A percentile compares a stretch with the other conserved stretches of the same genome.
Conservation (phyloP, 2,113 vertebrate genomes). For the Peromyscus leucopus region DNA sequence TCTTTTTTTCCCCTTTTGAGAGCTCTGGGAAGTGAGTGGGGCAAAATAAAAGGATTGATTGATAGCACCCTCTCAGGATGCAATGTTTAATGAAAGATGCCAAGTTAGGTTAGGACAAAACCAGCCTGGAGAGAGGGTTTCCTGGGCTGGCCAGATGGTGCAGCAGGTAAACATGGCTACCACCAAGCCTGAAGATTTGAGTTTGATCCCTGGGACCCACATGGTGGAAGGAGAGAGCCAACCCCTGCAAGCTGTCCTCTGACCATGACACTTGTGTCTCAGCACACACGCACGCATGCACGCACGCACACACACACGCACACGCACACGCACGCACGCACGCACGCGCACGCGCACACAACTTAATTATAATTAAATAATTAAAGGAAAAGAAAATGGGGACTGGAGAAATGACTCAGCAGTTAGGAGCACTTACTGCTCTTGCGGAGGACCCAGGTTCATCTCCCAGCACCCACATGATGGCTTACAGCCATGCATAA, state of each 20-base stretch:
- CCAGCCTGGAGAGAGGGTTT: constrained; percentile 6
- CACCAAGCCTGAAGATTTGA: too few relatives aligned
- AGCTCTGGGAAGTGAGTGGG: neutral
- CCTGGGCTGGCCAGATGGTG: neutral
- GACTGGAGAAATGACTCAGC: neutral
- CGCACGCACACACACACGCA: neutral
- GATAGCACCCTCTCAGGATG: neutral
- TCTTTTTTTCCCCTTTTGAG: neutral
- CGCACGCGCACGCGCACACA: neutral
- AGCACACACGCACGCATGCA: neutral
- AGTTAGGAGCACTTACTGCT: neutral
- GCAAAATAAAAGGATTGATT: neutral
- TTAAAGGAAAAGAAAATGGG: neutral
- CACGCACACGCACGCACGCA: neutral
- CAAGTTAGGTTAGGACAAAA: constrained; percentile 45
- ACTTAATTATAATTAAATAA: neutral
- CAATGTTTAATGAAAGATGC: constrained; percentile 6
- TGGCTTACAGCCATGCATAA: neutral
- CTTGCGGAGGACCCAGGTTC: neutral
- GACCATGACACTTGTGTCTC: neutral
- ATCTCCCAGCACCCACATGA: neutral
- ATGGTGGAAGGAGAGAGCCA: neutral
- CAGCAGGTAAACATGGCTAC: neutral
- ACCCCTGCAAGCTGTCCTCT: neutral
- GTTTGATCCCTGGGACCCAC: neutral